phyloP scores from a whole-genome alignment of 2,888 invertebrate species.

The Amphiduros pacificus region DNA sequence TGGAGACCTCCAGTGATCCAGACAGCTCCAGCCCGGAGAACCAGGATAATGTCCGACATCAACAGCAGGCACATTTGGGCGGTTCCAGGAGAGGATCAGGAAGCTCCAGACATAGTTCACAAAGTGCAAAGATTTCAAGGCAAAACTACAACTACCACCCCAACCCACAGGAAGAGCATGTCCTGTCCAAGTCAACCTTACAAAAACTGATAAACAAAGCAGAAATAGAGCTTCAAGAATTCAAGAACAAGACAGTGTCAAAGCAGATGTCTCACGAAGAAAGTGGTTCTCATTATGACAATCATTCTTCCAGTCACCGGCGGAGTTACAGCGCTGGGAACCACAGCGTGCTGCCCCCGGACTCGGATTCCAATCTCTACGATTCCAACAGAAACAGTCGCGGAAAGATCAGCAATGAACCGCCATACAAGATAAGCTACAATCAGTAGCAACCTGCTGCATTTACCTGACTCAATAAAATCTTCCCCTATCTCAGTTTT shows the following conservation, averaged over 20 bases:
- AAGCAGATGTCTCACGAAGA: background rate
- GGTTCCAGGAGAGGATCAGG: background rate
- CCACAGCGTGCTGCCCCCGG: background rate
- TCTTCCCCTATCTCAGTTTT: no score
- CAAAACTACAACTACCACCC: background rate
- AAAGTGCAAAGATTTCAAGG: no score
- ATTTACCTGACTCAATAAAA: no score
- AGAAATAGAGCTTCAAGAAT: background rate
- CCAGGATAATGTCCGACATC: slow-evolving; percentile 9
- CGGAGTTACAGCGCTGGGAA: slow-evolving; percentile 13
- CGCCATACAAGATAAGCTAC: no score
- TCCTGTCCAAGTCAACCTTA: background rate
- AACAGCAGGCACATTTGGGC: no score
- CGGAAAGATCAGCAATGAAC: no score
- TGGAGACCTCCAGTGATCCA: slow-evolving; percentile 6
- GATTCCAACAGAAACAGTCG: no score
- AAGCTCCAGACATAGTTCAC: no score
- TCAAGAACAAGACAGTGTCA: slow-evolving; percentile 1
- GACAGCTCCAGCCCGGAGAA: slow-evolving; percentile 17
- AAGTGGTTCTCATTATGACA: background rate
- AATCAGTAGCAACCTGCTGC: no score
- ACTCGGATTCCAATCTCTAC: no score
- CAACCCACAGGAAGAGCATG: background rate
- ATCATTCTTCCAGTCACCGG: background rate
- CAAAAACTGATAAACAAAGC: background rate